Evolutionary conservation across 2,888 invertebrate species (phyloP).

Genomic region (Tenthredo mesomela): DNA sequence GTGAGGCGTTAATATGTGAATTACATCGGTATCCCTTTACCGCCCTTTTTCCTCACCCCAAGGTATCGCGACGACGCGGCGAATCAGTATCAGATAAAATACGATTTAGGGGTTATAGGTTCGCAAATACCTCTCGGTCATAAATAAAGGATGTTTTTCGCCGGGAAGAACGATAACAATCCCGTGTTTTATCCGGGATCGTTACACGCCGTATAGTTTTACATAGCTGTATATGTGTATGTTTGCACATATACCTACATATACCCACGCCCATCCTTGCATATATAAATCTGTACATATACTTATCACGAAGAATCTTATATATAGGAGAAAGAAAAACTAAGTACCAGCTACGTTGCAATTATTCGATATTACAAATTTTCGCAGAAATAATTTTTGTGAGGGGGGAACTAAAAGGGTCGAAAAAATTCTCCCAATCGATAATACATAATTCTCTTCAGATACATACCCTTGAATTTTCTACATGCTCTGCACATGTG

Average conservation of each 20-base stretch:
- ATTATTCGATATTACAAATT: background rate
- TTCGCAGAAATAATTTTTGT: background rate
- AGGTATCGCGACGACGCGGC: conserved; percentile 11
- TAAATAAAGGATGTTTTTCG: conserved; percentile 50
- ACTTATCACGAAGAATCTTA: background rate
- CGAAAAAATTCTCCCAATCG: background rate
- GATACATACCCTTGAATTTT: background rate
- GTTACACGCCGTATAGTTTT: conserved; percentile 27
- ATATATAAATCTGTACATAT: background rate
- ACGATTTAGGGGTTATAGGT: conserved; percentile 37
- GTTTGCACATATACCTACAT: background rate
- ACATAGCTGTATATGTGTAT: background rate
- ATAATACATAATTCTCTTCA: background rate
- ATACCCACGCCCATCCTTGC: background rate
- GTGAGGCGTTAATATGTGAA: background rate
- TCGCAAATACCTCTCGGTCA: conserved; percentile 31
- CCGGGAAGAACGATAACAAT: conserved; percentile 43
- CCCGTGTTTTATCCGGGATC: conserved; percentile 28
- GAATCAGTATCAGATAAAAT: conserved; percentile 41
- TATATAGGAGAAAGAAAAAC: background rate
- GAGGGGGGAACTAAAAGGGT: background rate
- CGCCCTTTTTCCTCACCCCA: background rate
- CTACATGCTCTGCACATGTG: background rate
- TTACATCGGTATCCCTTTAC: background rate
- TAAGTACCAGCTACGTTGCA: background rate